Percentiles rank a stretch among this genome's conserved stretches.
Evolutionary conservation across 2,888 invertebrate genomes (phyloP).

Genomic region (Mythimna loreyi): DNA sequence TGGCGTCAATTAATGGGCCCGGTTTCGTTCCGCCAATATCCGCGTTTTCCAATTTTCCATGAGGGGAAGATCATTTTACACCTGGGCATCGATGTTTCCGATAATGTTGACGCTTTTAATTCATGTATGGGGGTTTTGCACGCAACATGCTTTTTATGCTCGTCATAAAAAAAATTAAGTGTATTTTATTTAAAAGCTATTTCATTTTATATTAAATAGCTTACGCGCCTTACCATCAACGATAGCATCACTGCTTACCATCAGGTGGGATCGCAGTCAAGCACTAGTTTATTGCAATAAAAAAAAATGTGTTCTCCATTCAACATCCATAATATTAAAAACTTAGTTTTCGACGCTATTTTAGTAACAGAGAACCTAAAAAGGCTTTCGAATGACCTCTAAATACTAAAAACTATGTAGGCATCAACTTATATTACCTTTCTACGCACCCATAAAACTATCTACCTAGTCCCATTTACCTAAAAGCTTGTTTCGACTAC

Average conservation of each 20-base stretch:
- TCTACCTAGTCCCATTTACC: slow-evolving; percentile 55
- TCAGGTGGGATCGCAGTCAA: too few species aligned
- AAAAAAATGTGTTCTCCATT: too few species aligned
- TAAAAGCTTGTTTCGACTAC: slow-evolving; percentile 60
- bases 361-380: background rate
- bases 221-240: too few species aligned
- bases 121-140: slow-evolving; percentile 61
- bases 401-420: slow-evolving; percentile 21
- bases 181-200: background rate
- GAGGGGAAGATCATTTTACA: slow-evolving; percentile 73
- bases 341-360: background rate
- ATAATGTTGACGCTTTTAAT: slow-evolving; percentile 73
- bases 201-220: background rate
- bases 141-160: slow-evolving; percentile 52
- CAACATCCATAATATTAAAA: background rate
- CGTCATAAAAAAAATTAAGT: slow-evolving; percentile 3
- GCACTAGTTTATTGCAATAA: too few species aligned
- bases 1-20: slow-evolving; percentile 79
- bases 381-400: background rate
- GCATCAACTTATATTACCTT: slow-evolving; percentile 46
- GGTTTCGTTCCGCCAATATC: slow-evolving; percentile 74
- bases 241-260: too few species aligned
- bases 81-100: slow-evolving; percentile 65
- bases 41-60: slow-evolving; percentile 76
- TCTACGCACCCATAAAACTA: slow-evolving; percentile 44